These are phyloP conservation scores for Emydocephalus ijimae DNA, from an alignment of 2,113 vertebrate species.

Conservation along the genomic window DNA sequence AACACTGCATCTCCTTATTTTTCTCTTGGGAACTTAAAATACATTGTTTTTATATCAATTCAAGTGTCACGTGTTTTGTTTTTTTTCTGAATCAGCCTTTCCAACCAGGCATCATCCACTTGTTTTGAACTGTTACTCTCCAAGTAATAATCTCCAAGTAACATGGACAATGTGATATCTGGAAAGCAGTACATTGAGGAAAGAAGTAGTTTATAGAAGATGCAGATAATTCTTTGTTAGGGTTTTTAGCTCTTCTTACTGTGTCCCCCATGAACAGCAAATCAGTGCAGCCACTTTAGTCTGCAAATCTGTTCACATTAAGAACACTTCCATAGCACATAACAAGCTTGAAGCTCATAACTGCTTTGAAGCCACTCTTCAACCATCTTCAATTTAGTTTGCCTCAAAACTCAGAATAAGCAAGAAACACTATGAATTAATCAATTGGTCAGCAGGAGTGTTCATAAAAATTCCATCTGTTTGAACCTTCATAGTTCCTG, in stretches of 20 bases:
- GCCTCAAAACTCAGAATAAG: neutral
- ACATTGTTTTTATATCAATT: neutral
- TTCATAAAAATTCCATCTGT: neutral
- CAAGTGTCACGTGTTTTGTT: neutral
- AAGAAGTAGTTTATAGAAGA: neutral
- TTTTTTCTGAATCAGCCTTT: neutral
- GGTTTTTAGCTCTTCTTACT: neutral
- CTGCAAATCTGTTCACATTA: neutral
- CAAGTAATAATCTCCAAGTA: neutral
- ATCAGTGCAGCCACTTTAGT: neutral
- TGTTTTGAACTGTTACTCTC: neutral
- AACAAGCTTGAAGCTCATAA: neutral
- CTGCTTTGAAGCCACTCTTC: neutral
- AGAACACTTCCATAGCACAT: neutral
- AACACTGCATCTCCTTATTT: neutral
- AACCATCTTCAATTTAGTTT: neutral
- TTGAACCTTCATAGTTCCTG: neutral
- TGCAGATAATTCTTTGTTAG: neutral
- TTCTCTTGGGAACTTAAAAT: neutral
- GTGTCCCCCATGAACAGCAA: neutral
- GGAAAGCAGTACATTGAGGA: neutral
- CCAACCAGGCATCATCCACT: neutral
- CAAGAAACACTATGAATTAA: neutral
- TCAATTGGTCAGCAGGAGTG: neutral
- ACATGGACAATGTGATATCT: neutral